Conservation (phyloP, 2,888 invertebrate species). For the Rapana venosa region DNA sequence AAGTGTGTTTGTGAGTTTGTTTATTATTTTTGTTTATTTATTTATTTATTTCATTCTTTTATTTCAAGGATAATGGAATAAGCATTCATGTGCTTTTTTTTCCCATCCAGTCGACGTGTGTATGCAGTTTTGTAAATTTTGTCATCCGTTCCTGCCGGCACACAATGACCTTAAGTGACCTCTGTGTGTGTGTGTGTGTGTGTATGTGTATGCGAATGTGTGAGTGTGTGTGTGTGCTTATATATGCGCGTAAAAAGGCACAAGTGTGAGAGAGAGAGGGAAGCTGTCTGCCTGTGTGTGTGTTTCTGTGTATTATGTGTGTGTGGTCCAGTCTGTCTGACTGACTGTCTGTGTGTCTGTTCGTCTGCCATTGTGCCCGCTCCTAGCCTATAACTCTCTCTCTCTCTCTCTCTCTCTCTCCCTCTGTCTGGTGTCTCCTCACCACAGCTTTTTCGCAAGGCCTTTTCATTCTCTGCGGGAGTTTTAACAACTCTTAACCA, state of each 20-base stretch:
- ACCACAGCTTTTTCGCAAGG: too few relatives aligned
- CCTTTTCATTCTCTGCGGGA: too few relatives aligned
- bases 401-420: background rate
- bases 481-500: too few relatives aligned
- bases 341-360: background rate
- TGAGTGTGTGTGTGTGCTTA: background rate
- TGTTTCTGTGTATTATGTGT: background rate
- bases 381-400: background rate
- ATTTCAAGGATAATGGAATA: too few relatives aligned
- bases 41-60: too few relatives aligned
- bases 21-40: too few relatives aligned
- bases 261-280: background rate
- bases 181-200: slow-evolving; percentile 11
- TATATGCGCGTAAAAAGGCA: background rate
- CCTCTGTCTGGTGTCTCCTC: background rate
- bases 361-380: background rate
- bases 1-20: too few relatives aligned
- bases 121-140: too few relatives aligned
- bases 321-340: background rate
- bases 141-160: too few relatives aligned
- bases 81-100: too few relatives aligned
- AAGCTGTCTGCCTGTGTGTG: background rate
- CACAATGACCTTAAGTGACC: background rate
- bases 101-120: background rate
- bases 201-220: slow-evolving; percentile 11